These are phyloP conservation scores for Agelas oroides DNA, from an alignment of 37 sponge, comb jelly and placozoan species.

Conservation along the genomic window DNA sequence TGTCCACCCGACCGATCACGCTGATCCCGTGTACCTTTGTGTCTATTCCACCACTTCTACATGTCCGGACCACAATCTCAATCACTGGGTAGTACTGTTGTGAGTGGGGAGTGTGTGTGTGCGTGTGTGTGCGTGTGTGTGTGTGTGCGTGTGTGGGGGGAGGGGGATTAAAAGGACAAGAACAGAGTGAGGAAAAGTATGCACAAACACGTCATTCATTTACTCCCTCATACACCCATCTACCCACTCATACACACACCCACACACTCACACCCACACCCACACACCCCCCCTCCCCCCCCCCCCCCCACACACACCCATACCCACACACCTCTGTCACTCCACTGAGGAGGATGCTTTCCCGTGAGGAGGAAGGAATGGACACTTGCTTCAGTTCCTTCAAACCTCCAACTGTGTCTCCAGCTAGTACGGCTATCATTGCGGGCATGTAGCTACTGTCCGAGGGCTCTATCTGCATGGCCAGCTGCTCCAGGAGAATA, in stretches of 20 bases:
- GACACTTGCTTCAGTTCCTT: constrained; percentile 74
- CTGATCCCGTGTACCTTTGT: constrained; percentile 66
- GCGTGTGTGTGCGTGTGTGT: not conserved
- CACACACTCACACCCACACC: too few species aligned
- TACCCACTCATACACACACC: too few species aligned
- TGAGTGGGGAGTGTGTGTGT: not conserved
- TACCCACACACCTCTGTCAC: constrained; percentile 63
- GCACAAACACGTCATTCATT: not conserved
- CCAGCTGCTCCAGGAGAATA: constrained; percentile 87
- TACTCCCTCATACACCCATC: not conserved
- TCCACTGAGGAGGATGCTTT: constrained; percentile 62
- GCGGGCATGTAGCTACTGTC: constrained; percentile 91
- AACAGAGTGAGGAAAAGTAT: not conserved
- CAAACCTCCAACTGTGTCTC: constrained; percentile 64
- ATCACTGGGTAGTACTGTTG: constrained; percentile 71
- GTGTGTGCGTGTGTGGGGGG: not conserved
- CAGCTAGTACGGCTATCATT: constrained; percentile 65
- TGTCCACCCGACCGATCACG: constrained; percentile 78
- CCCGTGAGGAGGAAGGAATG: constrained; percentile 53
- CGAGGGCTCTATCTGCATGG: constrained; percentile 81
- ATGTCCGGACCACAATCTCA: constrained; percentile 71
- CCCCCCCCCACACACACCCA: too few species aligned
- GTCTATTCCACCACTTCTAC: constrained; percentile 89
- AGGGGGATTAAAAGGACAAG: not conserved
- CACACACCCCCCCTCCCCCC: too few species aligned